Evolutionary conservation across 92 coral and sea anemone species (phyloP).

Genomic region (Bergia puertoricense): DNA sequence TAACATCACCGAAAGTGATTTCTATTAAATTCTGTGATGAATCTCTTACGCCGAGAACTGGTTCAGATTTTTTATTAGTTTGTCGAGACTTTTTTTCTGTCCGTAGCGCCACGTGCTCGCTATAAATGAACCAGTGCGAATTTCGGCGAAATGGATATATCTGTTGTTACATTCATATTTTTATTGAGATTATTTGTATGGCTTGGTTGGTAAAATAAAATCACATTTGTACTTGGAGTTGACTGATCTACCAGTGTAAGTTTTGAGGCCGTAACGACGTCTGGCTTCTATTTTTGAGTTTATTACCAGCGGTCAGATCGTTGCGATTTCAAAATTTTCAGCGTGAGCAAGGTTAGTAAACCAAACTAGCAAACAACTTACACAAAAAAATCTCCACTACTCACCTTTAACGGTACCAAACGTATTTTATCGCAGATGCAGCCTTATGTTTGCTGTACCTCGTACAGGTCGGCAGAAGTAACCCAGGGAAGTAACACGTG

Average conservation of each 20-base stretch:
- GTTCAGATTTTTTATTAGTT: conserved; percentile 3
- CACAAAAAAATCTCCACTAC: conserved; percentile 2
- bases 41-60: background rate
- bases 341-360: background rate
- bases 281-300: background rate
- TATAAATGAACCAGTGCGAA: conserved; percentile 2
- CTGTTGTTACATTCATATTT: conserved; percentile 8
- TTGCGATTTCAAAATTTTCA: background rate
- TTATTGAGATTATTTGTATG: background rate
- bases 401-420: conserved; percentile 1
- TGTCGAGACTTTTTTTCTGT: conserved; percentile 3
- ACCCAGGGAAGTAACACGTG: conserved; percentile 5
- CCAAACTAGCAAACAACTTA: background rate
- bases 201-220: conserved; percentile 7
- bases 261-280: conserved; percentile 1
- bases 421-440: background rate
- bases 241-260: background rate
- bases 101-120: conserved; percentile 6
- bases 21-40: too few relatives aligned
- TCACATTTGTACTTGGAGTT: conserved; percentile 8
- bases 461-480: background rate
- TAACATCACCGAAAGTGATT: background rate
- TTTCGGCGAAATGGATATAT: background rate
- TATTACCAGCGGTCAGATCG: conserved; percentile 10
- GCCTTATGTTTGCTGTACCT: background rate